Conservation (phyloP, 2,888 invertebrate species). For the Blera fallax region DNA sequence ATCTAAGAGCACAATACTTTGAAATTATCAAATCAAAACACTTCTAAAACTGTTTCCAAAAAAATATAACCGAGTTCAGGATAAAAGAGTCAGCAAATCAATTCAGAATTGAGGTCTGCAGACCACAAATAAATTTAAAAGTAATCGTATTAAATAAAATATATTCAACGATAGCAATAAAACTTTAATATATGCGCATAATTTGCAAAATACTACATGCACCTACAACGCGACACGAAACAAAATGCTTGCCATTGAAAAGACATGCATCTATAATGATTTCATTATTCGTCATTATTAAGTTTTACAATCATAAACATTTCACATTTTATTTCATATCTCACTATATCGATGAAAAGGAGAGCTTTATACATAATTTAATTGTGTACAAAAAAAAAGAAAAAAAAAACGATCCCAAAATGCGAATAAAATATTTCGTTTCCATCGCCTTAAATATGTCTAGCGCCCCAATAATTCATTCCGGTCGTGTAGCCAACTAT, state of each 20-base stretch:
- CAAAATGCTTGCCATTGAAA: conserved; percentile 15
- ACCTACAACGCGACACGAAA: conserved; percentile 1
- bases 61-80: no score
- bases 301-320: conserved; percentile 14
- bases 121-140: conserved; percentile 14
- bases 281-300: conserved; percentile 32
- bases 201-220: conserved; percentile 13
- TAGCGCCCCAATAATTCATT: conserved; percentile 48
- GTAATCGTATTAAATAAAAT: background rate
- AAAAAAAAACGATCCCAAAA: background rate
- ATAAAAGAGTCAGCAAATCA: no score
- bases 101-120: conserved; percentile 1
- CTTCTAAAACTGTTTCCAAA: no score
- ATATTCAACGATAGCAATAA: conserved; percentile 18
- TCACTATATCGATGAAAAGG: background rate
- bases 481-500: conserved; percentile 33
- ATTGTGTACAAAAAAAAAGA: background rate
- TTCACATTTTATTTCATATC: conserved; percentile 19
- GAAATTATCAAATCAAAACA: no score
- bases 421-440: conserved; percentile 3
- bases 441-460: conserved; percentile 3
- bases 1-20: no score
- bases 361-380: conserved; percentile 17
- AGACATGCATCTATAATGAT: conserved; percentile 22
- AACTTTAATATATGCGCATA: conserved; percentile 31